Conservation (phyloP, 2,113 vertebrate species). For the Taurulus bubalis region DNA sequence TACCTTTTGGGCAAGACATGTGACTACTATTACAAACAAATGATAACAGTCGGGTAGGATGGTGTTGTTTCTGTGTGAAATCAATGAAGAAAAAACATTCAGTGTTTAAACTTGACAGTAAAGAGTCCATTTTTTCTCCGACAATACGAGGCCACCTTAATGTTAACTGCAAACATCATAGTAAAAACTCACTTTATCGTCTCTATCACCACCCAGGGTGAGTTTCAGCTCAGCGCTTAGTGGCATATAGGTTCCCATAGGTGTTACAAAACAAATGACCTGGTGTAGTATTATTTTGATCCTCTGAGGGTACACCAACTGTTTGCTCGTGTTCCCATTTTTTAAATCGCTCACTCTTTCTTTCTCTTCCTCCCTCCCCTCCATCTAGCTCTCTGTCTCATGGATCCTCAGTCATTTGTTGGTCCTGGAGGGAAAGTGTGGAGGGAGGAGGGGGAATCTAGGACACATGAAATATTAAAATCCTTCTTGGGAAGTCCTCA, state of each 20-base stretch:
- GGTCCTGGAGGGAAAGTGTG: slow-evolving; percentile 30
- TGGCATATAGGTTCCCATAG: slow-evolving; percentile 19
- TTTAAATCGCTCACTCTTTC: slow-evolving; percentile 44
- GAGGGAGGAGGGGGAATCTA: slow-evolving; percentile 67
- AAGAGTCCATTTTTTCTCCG: not conserved
- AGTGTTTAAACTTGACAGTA: not conserved
- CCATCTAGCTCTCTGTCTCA: slow-evolving; percentile 45
- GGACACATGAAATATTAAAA: slow-evolving; percentile 85
- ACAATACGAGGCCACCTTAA: not conserved
- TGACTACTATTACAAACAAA: not conserved
- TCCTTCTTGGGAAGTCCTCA: slow-evolving; percentile 78
- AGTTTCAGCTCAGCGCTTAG: slow-evolving; percentile 31
- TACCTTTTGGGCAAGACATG: not conserved
- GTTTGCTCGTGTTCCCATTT: slow-evolving; percentile 52
- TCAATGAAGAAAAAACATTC: not conserved
- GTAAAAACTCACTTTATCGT: slow-evolving; percentile 21
- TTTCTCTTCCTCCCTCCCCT: slow-evolving; percentile 31
- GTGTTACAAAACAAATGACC: slow-evolving; percentile 62
- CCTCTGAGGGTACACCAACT: slow-evolving; percentile 58
- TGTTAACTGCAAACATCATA: slow-evolving; percentile 33
- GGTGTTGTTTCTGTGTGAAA: not conserved
- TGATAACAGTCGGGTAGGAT: not conserved
- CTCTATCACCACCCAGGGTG: slow-evolving; percentile 3
- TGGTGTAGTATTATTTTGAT: slow-evolving; percentile 51
- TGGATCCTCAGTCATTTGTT: slow-evolving; percentile 57